Base-by-base conservation (phyloP, 2,113 vertebrate genomes). In the Zeus faber region DNA sequence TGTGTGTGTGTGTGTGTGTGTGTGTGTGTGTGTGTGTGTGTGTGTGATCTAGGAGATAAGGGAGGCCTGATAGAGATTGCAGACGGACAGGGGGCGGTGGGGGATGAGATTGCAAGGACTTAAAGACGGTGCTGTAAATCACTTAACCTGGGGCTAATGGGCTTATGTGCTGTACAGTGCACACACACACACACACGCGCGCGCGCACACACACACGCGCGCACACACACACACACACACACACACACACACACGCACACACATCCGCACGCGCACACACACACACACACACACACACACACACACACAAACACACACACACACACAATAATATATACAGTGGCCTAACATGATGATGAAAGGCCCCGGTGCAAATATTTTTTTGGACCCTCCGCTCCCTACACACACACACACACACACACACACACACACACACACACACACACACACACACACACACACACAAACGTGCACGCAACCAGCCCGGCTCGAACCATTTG, bases 121-220 rank as follows among this genome's bases (percentile, higher is more conserved):
- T 84, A 81, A 70, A 77, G 65, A 60, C 55, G 71, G 65, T 75
- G 79, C 81, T 85, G 80, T 82, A 85, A 84, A 86, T 82, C 81
- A 86, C 77, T 86, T 82, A 86, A 86, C 84, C 84, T 84, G 77
- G 60, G 81, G 81, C 81, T 82, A 85, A 85, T 85, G 79, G 81
- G 77, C 79, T 85, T 85, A 85, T 62, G 72, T 72, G 74, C 58
- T 73, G 69, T 72, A 72, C 59, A 64, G 72, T 62, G 48, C 37
- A 51, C 50, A 67, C 58, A 81, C 51, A 62, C 53, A 49, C 47
- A 27, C 46, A 46, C 44, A 5, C 31, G n/a, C n/a, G n/a, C n/a
- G n/a, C 31, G 3, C 20, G 14, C 21, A 24, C 7, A 46, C 24
- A 49, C 14, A 1, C 24, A 27, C 46, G 23, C 5, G 17, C 24